Evolutionary conservation across 2,888 invertebrate genomes (phyloP), one percentile per base, ranked within the genome.

Genomic region (Dorcus parallelipipedus): DNA sequence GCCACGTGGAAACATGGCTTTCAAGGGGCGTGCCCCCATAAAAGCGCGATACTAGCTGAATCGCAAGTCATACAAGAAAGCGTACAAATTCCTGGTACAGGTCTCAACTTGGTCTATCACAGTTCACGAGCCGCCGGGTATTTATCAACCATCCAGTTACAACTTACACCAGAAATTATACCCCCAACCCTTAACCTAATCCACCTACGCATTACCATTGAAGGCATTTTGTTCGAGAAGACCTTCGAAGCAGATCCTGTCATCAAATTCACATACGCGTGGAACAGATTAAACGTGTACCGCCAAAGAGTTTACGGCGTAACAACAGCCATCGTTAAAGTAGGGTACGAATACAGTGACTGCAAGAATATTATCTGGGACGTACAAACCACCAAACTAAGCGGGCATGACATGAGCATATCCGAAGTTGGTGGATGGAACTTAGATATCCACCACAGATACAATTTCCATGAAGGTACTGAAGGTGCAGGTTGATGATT

Each of bases 391-490:
- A 95, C 96, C 0, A 95, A 95, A 68, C 80, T 99, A 48, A 94
- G 94, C 70, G 98, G 97, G 0, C 95, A 95, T 73, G 96, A 97
- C 73, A 94, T 97, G 91, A 93, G 93, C 60, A 96, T 97, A 50
- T 96, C 96, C 0, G 96, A 96, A 78, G 93, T 97, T 41, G 97
- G 97, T 0, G 96, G 95, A 9, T 98, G 97, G 97, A 97, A 97
- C 78, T 82, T 99, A 67, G 95, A 98, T 76, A 95, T 97, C 64
- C 97, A 98, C 80, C 97, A 98, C 74, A 86, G 97, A 68, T 97
- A 97, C 77, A 98, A 99, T 78, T 95, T 95, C 84, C 95, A 97
- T 73, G 97, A 97, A 82, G 97, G 91, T 90, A 77, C 60, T 41
- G 23, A 14, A 20, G 20, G 20, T 42, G 20, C 41, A 6, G 2